Conservation (phyloP, 2,888 invertebrate genomes). For the Cosmopolites sordidus region DNA sequence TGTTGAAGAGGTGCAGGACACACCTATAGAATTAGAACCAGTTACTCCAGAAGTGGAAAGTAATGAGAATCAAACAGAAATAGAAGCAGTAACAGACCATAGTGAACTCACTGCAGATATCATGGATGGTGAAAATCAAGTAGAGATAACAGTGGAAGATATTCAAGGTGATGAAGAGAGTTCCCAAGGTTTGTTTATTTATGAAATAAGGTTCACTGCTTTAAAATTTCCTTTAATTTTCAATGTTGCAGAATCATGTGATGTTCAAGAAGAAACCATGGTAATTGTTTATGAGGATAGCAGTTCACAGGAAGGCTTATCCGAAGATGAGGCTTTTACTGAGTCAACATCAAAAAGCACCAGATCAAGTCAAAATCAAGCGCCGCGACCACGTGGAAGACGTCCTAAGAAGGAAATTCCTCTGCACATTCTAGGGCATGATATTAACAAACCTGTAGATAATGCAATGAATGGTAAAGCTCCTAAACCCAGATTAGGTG, state of each 20-base stretch:
- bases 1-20: too few relatives aligned
- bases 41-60: neutral
- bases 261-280: conserved; percentile 1
- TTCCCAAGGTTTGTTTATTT: neutral
- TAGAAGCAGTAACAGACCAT: neutral
- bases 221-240: too few relatives aligned
- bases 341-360: neutral
- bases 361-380: neutral
- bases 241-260: neutral
- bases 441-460: conserved; percentile 45
- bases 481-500: conserved; percentile 48
- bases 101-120: neutral
- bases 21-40: neutral
- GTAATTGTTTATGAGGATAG: conserved; percentile 2
- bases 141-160: neutral
- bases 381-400: conserved; percentile 29
- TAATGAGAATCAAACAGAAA: neutral
- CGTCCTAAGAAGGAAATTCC: conserved; percentile 38
- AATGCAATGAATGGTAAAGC: conserved; percentile 42
- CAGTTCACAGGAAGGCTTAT: neutral
- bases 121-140: neutral
- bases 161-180: neutral
- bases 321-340: neutral
- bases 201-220: too few relatives aligned
- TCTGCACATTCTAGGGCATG: conserved; percentile 47